Evolutionary conservation across 2,113 vertebrate genomes (phyloP).

Genomic region (Sylvilagus bachmani): DNA sequence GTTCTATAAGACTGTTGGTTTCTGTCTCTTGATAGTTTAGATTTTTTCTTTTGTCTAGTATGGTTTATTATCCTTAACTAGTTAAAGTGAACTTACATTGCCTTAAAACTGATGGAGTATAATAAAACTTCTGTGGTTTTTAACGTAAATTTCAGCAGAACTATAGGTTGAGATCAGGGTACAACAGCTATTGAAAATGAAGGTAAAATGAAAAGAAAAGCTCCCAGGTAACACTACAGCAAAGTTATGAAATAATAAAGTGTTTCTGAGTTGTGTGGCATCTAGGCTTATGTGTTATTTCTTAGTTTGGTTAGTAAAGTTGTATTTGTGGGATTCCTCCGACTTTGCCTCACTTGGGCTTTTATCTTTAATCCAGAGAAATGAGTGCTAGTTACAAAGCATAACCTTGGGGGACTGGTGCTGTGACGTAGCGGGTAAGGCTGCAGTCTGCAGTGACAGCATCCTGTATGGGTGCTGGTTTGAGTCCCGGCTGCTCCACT

Average conservation of each 20-base stretch:
- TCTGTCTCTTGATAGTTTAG: constrained; percentile 12
- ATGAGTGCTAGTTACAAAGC: constrained; percentile 8
- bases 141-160: constrained; percentile 14
- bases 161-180: constrained; percentile 9
- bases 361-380: constrained; percentile 25
- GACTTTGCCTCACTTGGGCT: neutral
- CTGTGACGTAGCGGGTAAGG: too few species aligned
- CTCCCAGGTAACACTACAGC: neutral
- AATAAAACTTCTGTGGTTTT: constrained; percentile 14
- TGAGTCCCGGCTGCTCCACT: too few species aligned
- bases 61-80: neutral
- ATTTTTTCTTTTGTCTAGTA: constrained; percentile 25
- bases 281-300: neutral
- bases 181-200: constrained; percentile 49
- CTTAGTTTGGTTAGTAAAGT: neutral
- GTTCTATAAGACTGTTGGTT: neutral
- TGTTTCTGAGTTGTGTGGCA: neutral
- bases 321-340: neutral
- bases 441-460: too few species aligned
- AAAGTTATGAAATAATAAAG: neutral
- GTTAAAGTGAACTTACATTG: constrained; percentile 46
- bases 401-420: neutral
- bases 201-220: constrained; percentile 27
- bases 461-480: too few species aligned
- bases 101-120: neutral